phyloP scores from a whole-genome alignment of 2,888 invertebrate genomes.

The Dysmachus trigonus region DNA sequence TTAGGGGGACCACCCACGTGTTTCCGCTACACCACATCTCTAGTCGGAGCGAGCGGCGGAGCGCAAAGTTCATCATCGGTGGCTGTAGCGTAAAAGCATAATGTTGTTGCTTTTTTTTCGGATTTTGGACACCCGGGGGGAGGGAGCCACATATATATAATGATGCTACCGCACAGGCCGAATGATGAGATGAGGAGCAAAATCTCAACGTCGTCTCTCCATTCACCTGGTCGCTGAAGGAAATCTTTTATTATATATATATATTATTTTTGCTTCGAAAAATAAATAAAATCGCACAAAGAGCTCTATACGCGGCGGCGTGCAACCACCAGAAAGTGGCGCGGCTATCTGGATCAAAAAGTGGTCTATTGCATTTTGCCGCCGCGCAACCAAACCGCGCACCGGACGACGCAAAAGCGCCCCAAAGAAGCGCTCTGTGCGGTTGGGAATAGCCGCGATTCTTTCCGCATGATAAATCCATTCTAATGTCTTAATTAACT shows the following conservation, averaged over 20 bases:
- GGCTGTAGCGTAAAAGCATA: neutral
- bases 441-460: conserved; percentile 27
- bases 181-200: neutral
- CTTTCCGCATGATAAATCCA: conserved; percentile 39
- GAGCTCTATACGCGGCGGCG: neutral
- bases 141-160: neutral
- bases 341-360: neutral
- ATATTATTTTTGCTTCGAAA: neutral
- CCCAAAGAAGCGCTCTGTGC: neutral
- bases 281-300: neutral
- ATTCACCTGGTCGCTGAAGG: neutral
- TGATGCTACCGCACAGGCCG: neutral
- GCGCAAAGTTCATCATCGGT: conserved; percentile 49
- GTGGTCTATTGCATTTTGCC: neutral
- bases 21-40: conserved; percentile 51
- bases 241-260: neutral
- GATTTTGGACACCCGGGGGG: neutral
- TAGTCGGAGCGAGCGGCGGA: conserved; percentile 25
- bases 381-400: neutral
- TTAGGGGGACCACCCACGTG: conserved; percentile 54
- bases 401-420: neutral
- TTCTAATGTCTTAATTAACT: conserved; percentile 41
- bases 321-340: neutral
- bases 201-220: neutral
- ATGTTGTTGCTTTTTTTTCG: neutral